Conservation (phyloP, 1,140 invertebrate species). For the Neuroterus valhalla region DNA sequence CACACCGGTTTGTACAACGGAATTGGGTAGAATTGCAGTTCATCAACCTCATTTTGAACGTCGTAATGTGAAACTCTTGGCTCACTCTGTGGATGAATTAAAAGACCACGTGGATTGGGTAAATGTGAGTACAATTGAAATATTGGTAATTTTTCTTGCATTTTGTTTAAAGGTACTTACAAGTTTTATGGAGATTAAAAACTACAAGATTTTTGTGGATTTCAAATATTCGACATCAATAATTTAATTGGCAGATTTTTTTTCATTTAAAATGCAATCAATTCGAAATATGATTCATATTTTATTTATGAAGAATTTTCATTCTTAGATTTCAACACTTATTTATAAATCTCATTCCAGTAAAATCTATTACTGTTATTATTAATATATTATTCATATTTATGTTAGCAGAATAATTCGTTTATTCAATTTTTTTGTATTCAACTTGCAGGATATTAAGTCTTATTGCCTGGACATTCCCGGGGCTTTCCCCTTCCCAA, state of each 20-base stretch:
- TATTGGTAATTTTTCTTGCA: neutral
- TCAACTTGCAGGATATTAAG: constrained; percentile 81
- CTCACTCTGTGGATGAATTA: constrained; percentile 90
- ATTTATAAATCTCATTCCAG: no score
- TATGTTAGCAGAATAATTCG: constrained; percentile 35
- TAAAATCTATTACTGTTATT: neutral
- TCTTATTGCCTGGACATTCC: constrained; percentile 82
- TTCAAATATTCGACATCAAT: no score
- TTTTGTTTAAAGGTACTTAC: no score
- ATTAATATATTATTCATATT: neutral
- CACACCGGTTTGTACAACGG: constrained; percentile 96
- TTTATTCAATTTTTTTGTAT: constrained; percentile 39
- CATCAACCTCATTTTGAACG: constrained; percentile 81
- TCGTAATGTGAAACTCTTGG: constrained; percentile 88
- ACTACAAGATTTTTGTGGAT: no score
- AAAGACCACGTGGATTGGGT: constrained; percentile 88
- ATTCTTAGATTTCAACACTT: no score
- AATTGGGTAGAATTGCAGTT: constrained; percentile 87
- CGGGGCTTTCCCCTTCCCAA: constrained; percentile 88
- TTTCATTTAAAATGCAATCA: no score
- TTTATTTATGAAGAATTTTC: no score
- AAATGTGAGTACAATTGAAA: constrained; percentile 75
- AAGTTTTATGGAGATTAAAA: no score
- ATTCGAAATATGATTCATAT: no score
- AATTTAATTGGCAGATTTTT: no score